Base-by-base conservation (phyloP, 1,140 invertebrate species). In the Pectinophora gossypiella region DNA sequence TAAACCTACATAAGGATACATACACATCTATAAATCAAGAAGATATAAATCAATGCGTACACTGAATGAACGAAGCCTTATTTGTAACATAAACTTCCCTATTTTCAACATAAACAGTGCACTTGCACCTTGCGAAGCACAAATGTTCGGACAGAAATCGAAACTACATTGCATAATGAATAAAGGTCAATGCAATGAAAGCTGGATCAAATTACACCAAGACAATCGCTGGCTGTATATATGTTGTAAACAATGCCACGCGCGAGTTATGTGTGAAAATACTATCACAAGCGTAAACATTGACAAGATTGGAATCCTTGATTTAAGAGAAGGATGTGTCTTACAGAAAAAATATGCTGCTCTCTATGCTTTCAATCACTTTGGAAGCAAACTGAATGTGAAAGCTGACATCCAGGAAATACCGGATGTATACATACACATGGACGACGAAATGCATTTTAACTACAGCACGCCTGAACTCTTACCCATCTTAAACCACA, bases 1-100 rank as follows among this genome's bases (percentile, higher is more conserved):
- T n/a, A n/a, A n/a, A n/a, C n/a, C n/a, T n/a, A 19, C 42, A 10
- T 10, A 44, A 44, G 19, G 19, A 44, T 44, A 44, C 42, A 44
- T 44, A 44, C 19, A 12, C 20, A 44, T 3, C 19, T 1, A 19
- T 44, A 10, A 20, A 5, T 12, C 9, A 44, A 10, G 20, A 20
- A 9, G 19, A 19, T n/a, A 10, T 44, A 44, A 18, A 44, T 3
- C 19, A 44, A 44, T 44, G 42, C 20, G 7, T 44, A 20, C 42
- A 40, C 7, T 18, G n/a, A n/a, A n/a, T n/a, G n/a, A n/a, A n/a
- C n/a, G n/a, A n/a, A n/a, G n/a, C n/a, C n/a, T 27, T 27, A 27
- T 27, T 5, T 12, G 23, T 27, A 27, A 6, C 12, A 27, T 12
- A 27, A 27, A 6, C 23, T 27, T 12, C 23, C 5, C 23, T 27